Percentiles rank a stretch among this genome's conserved stretches.
phyloP scores from a whole-genome alignment of 2,113 vertebrate genomes.

The pig (Sus scrofa) region T2T-Sscrofa CM000813.6:81295001-81295500 shows the following conservation, averaged over 20 bases:
- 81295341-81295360: neutral
- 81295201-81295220: constrained; percentile 93
- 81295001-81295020: constrained; percentile 91
- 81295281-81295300: neutral
- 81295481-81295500: neutral
- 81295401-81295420: neutral
- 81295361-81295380: neutral
- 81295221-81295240: constrained; percentile 96
- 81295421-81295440: neutral
- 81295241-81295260: constrained; percentile 92
- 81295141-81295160: constrained; percentile 93
- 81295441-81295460: neutral
- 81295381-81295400: no score
- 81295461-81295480: neutral
- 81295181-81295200: constrained; percentile 94
- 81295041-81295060: constrained; percentile 84
- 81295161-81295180: constrained; percentile 94
- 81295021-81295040: constrained; percentile 75
- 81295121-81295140: constrained; percentile 93
- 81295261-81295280: neutral
- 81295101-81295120: constrained; percentile 92
- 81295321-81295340: constrained; percentile 71
- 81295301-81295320: neutral
- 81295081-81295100: constrained; percentile 76
- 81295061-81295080: constrained; percentile 54